Base-by-base conservation (phyloP, 1,140 invertebrate genomes). In the Coenobita brevimanus region DNA sequence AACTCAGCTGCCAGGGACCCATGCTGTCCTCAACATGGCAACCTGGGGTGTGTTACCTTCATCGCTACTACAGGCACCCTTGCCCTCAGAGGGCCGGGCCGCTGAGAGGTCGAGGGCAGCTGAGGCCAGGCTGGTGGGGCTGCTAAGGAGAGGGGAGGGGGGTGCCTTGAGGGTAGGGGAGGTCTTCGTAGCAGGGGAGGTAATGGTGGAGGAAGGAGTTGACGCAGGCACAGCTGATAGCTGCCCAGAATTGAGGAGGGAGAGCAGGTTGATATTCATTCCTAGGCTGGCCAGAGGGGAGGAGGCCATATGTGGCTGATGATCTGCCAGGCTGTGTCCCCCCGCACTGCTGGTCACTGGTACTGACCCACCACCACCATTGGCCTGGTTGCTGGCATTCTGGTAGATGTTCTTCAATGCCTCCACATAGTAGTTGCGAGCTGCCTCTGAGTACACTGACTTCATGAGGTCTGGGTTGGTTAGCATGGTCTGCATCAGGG, bases 391-490 rank as follows among this genome's bases (percentile, higher is more conserved):
- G 24, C 75, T 41, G 50, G 82, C 79, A 82, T 86, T 90, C 67
- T 90, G 90, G 82, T 90, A 90, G 69, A 89, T 86, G 54, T 90
- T 90, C 82, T 90, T 90, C 82, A 90, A 60, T 54, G 90, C 81
- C 79, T 90, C 90, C 67, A 86, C 80, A 62, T 90, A 90, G 82
- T 89, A 90, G 82, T 83, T 90, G 62, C 83, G 82, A 17, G 90
- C 90, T 67, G 90, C 90, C 76, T 90, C 90, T 69, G 90, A 90
- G 71, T 90, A 90, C 78, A 90, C 84, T 21, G 90, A 73, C 69
- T 90, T 90, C 82, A 90, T 87, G 80, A 90, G 88, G 78, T 90
- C 90, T 30, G 90, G 90, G 88, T 90, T 90, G 30, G 90, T 89
- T 57, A 90, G 80, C 90, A 90, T 89, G 60, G 90, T 90, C 75